Conservation (phyloP, 2,888 invertebrate species). For the Lasioglossum zephyrum region DNA sequence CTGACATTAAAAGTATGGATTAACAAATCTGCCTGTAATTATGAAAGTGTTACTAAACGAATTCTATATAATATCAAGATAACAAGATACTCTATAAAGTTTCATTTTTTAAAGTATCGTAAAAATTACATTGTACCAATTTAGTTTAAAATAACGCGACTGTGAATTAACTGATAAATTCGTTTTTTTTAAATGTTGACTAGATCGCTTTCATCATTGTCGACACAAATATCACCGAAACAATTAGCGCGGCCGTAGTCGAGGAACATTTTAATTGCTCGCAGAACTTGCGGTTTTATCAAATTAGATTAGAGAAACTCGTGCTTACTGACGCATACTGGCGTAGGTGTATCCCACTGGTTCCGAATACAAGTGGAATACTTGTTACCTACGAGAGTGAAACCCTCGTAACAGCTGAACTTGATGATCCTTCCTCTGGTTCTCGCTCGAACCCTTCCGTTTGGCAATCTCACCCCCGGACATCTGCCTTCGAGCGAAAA, state of each 20-base stretch:
- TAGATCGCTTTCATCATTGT: no score
- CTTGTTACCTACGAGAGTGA: constrained; percentile 88
- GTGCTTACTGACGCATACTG: constrained; percentile 91
- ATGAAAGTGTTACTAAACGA: no score
- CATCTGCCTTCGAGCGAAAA: constrained; percentile 79
- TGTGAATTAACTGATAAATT: no score
- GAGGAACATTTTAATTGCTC: constrained; percentile 20
- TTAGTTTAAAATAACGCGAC: no score
- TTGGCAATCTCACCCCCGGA: constrained; percentile 81
- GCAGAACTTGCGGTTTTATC: constrained; percentile 19
- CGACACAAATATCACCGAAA: neutral
- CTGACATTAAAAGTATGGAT: no score
- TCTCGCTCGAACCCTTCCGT: constrained; percentile 85
- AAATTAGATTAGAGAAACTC: constrained; percentile 28
- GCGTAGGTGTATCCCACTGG: constrained; percentile 89
- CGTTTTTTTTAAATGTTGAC: no score
- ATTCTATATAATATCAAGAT: no score
- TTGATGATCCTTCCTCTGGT: constrained; percentile 86
- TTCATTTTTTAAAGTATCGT: no score
- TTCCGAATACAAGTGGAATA: constrained; percentile 89
- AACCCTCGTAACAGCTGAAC: constrained; percentile 87
- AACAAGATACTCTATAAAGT: no score
- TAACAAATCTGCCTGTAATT: no score
- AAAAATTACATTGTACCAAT: no score
- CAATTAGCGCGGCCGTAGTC: neutral